phyloP scores from a whole-genome alignment of 2,797 vertebrate species.

The Pangasius krempfi region DNA sequence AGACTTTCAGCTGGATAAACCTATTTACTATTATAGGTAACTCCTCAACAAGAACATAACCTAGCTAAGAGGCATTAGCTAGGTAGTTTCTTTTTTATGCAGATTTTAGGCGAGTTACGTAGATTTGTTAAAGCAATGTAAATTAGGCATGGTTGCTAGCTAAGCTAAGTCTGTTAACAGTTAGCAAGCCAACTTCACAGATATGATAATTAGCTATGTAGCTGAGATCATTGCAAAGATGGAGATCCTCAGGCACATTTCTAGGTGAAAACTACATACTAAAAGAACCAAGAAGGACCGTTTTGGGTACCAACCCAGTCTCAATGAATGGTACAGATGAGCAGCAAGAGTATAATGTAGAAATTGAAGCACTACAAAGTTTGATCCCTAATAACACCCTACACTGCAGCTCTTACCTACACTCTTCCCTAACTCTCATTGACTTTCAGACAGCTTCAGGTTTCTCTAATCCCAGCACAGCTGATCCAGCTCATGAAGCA shows the following conservation, averaged over 20 bases:
- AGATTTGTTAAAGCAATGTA: not conserved
- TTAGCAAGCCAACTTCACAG: not conserved
- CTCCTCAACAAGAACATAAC: not conserved
- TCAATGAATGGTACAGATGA: not conserved
- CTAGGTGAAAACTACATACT: not conserved
- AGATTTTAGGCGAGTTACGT: too few species aligned
- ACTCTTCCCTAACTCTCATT: not conserved
- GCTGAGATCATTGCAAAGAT: not conserved
- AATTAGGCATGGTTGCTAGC: not conserved
- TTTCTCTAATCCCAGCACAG: not conserved
- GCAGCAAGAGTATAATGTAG: not conserved
- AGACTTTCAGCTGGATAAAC: not conserved
- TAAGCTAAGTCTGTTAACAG: not conserved
- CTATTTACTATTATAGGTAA: not conserved
- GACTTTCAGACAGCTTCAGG: not conserved
- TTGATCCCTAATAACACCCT: not conserved
- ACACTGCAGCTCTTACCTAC: not conserved
- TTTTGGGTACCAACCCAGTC: not conserved
- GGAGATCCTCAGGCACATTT: not conserved
- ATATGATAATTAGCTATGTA: not conserved
- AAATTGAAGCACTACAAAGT: not conserved
- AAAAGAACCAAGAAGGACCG: not conserved
- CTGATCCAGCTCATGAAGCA: not conserved
- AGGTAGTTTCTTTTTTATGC: not conserved
- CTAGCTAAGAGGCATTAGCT: not conserved